Base-by-base conservation (phyloP, 2,888 invertebrate species). In the Pollenia labialis region DNA sequence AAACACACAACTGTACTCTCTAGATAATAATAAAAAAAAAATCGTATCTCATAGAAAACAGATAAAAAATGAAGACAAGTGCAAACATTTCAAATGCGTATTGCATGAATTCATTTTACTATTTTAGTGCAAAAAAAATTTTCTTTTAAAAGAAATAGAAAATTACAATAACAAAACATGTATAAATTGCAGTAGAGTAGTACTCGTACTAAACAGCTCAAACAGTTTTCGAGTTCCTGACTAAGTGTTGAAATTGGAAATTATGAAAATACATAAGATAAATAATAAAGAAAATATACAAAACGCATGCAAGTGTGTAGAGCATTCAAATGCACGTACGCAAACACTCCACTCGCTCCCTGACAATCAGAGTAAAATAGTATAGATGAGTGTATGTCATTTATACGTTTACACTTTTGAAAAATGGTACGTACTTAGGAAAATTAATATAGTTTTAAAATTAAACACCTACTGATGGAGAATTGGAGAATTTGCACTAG, bases 191-290 rank as follows among this genome's bases (percentile, higher is more conserved):
- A 64, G 32, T 32, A 32, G 32, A 69, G 62, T 50, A 82, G 66
- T 18, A 80, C 23, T 52, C 42, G 56, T 71, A 74, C 81, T 88
- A 80, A 87, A 85, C 62, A 79, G 71, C 88, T 85, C 66, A 84
- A 85, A 79, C 64, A 81, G 77, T 85, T 88, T 84, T 79, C 64
- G 75, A 85, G 82, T 83, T 82, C 62, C 75, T 80, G 80, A 72
- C 82, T 82, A 64, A 81, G 75, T 82, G 71, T 32, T 81, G 77
- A 85, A 82, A 87, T 66, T 69, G n/a, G 14, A 84, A 77, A 62
- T 84, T 77, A 72, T 79, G 72, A 79, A 84, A 72, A 16, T 48
- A 32, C 50, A 72, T 48, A 82, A 69, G n/a, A 62, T 10, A 54
- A 42, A 79, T 8, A 64, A 62, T 10, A 54, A 42, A 79, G 11